phyloP scores from a whole-genome alignment of 2,888 invertebrate genomes.

The Halocaridina rubra region DNA sequence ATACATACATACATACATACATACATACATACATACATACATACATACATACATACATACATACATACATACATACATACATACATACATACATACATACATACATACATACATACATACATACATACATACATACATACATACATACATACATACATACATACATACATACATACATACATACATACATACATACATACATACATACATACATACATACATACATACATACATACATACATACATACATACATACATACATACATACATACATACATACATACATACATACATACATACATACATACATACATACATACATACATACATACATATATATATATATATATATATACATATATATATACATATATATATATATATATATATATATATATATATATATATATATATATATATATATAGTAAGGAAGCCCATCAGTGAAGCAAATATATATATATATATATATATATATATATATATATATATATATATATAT shows the following conservation, averaged over 20 bases:
- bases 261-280: not conserved
- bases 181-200: not conserved
- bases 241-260: not conserved
- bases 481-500: not conserved
- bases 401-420: too few relatives aligned
- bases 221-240: not conserved
- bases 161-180: not conserved
- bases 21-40: not conserved
- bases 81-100: not conserved
- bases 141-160: not conserved
- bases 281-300: not conserved
- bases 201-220: not conserved
- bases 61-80: not conserved
- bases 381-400: not conserved
- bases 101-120: not conserved
- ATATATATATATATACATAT: slow-evolving; percentile 13
- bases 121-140: not conserved
- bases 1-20: not conserved
- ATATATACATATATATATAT: not conserved
- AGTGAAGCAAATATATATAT: too few relatives aligned
- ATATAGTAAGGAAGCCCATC: too few relatives aligned
- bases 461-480: not conserved
- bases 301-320: too few relatives aligned
- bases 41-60: not conserved
- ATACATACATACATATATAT: not conserved